Conservation (phyloP, 1,140 invertebrate species). For the Colletes gigas region DNA sequence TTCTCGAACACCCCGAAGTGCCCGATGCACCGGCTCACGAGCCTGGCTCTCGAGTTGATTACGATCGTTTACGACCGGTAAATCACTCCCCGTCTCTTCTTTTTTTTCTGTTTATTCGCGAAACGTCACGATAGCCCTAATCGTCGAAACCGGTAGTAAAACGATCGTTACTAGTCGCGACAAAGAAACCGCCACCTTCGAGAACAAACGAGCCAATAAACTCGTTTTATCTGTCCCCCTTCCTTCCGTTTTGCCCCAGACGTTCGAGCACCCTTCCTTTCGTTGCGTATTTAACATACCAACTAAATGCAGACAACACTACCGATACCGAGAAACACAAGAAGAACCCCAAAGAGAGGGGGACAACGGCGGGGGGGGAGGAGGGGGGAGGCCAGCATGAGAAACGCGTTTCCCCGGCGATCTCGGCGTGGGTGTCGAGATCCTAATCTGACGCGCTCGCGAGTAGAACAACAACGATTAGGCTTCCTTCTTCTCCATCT, state of each 20-base stretch:
- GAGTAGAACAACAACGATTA: constrained; percentile 61
- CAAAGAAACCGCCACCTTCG: constrained; percentile 67
- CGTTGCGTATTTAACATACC: constrained; percentile 56
- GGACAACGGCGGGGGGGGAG: neutral
- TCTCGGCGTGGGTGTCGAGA: constrained; percentile 48
- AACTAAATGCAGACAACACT: constrained; percentile 45
- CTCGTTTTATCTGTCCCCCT: constrained; percentile 51
- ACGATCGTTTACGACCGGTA: constrained; percentile 69
- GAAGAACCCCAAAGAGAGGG: too few relatives aligned
- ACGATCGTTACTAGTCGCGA: constrained; percentile 69
- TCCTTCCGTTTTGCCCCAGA: constrained; percentile 53
- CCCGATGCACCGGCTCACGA: constrained; percentile 44
- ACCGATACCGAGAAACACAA: constrained; percentile 15
- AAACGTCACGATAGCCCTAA: constrained; percentile 67
- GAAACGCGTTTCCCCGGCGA: constrained; percentile 10
- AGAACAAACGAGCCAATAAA: constrained; percentile 67
- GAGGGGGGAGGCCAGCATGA: neutral
- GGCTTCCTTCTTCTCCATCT: constrained; percentile 26
- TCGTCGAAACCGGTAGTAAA: constrained; percentile 70
- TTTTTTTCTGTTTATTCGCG: constrained; percentile 59
- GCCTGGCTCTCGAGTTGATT: constrained; percentile 56
- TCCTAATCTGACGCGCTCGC: constrained; percentile 46
- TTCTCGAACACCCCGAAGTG: constrained; percentile 52
- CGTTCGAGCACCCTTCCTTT: constrained; percentile 40
- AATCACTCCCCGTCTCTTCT: constrained; percentile 54